Evolutionary conservation across 2,113 vertebrate species (phyloP), one percentile per base, ranked within the genome.

Genomic region (Tenrec ecaudatus): DNA sequence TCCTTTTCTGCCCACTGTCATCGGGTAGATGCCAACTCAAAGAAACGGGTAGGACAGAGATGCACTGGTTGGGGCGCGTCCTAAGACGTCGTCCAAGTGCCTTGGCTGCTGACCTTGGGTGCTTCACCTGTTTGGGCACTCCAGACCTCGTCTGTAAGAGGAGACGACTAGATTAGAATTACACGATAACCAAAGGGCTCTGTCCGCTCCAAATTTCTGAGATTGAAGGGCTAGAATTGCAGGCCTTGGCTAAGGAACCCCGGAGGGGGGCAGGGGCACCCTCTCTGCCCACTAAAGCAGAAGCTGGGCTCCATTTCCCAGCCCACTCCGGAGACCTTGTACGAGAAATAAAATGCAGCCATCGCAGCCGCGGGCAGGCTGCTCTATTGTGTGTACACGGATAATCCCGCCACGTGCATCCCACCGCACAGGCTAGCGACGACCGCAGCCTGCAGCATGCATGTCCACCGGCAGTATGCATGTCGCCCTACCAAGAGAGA

Each of bases 141-240:
- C 43, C 77, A 76, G 33, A 43, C 71, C 36, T 89, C 58, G n/a
- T 43, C 71, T 43, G 33, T 82, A 92, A 96, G 88, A 77, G 4
- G 27, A 93, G 88, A 87, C 17, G 36, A 27, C 27, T 66, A 68
- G 69, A 82, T 82, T 57, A 88, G 83, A 88, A 92, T 73, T 20
- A 77, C 66, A 66, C 43, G 31, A 69, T 47, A 71, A 62, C 68
- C 88, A 82, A 80, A 86, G 17, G 33, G 43, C 68, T 91, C 92
- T 80, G 40, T 86, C 23, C 68, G 83, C n/a, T 93, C 23, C 75
- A 84, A 92, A 84, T 64, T 53, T 62, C 91, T 84, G 94, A 87
- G 91, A 87, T 89, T 88, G 86, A 78, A 16, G 69, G 83, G 40
- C 31, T 4, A 89, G 53, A 91, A 40, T 40, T 83, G 47, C 76